phyloP scores from a whole-genome alignment of 1,140 invertebrate species.

The Tribolium madens region DNA sequence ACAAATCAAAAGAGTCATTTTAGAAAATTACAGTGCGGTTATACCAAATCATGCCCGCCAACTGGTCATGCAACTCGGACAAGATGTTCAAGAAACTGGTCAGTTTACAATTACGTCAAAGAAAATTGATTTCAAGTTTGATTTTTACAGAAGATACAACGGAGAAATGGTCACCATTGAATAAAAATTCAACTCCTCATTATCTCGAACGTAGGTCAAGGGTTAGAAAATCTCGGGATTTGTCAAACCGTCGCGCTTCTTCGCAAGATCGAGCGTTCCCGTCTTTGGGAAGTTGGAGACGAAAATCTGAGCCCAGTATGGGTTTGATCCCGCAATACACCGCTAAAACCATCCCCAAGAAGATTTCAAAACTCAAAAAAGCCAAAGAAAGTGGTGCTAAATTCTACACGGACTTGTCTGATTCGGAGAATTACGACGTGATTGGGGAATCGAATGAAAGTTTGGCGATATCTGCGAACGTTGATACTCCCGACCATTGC shows the following conservation, averaged over 20 bases:
- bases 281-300: constrained; percentile 74
- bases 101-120: constrained; percentile 16
- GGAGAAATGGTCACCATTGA: constrained; percentile 70
- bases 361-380: constrained; percentile 75
- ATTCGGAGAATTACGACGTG: constrained; percentile 71
- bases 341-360: constrained; percentile 75
- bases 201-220: constrained; percentile 83
- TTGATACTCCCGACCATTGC: constrained; percentile 34
- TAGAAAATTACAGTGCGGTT: constrained; percentile 94
- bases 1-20: constrained; percentile 90
- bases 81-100: constrained; percentile 69
- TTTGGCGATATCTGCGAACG: constrained; percentile 59
- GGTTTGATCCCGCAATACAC: constrained; percentile 68
- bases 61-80: constrained; percentile 91
- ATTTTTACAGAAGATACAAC: constrained; percentile 55
- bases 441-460: constrained; percentile 75
- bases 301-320: constrained; percentile 79
- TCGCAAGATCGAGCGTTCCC: constrained; percentile 65
- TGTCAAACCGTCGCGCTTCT: constrained; percentile 57
- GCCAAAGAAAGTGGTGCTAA: constrained; percentile 72
- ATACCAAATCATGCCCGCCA: constrained; percentile 95
- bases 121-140: not conserved
- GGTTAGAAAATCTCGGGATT: constrained; percentile 59
- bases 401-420: constrained; percentile 76
- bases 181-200: constrained; percentile 87